phyloP scores from a whole-genome alignment of 2,797 vertebrate species.

The Pipistrellus pygmaeus region DNA sequence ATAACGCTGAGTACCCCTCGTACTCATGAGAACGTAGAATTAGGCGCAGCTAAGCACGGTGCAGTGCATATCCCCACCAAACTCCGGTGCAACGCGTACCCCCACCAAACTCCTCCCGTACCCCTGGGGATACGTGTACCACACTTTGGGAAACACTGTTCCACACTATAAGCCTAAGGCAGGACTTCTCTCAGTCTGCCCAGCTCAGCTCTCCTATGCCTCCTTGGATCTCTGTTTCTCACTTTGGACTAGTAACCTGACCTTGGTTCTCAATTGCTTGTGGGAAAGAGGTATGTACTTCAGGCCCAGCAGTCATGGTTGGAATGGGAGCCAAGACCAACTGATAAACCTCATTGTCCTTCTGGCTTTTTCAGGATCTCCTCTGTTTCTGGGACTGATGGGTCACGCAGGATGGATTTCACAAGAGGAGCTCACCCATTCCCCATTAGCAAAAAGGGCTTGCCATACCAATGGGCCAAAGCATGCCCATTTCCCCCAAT shows the following conservation, averaged over 20 bases:
- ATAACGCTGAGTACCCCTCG: no score
- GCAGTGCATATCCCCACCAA: no score
- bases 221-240: neutral
- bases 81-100: no score
- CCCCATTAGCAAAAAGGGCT: neutral
- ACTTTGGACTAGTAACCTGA: constrained; percentile 31
- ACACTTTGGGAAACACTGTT: neutral
- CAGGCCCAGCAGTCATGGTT: neutral
- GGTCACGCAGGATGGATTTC: neutral
- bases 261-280: neutral
- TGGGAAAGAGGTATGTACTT: neutral
- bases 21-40: no score
- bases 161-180: neutral
- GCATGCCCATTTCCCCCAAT: neutral
- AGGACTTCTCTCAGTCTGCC: neutral
- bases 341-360: constrained; percentile 14
- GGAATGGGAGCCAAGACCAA: neutral
- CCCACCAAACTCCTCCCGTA: no score
- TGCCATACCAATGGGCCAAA: neutral
- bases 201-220: neutral
- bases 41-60: no score
- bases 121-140: no score
- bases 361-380: neutral
- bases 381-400: neutral
- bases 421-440: neutral